Evolutionary conservation across 2,888 invertebrate species (phyloP).

Genomic region (Spilarctia lutea): DNA sequence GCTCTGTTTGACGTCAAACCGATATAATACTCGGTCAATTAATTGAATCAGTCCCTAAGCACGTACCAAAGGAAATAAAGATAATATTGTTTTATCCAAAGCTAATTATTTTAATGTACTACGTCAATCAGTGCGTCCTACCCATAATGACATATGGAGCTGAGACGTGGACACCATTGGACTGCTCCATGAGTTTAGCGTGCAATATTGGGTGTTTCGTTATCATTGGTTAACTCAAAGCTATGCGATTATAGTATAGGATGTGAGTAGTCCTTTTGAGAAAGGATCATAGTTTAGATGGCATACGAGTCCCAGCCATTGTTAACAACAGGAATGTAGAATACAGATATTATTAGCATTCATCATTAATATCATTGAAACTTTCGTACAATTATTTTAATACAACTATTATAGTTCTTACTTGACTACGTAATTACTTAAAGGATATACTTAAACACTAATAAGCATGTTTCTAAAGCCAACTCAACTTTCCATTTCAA

Average conservation of each 20-base stretch:
- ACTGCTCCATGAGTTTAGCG: too few species aligned
- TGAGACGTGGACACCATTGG: too few species aligned
- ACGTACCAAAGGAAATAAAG: conserved; percentile 7
- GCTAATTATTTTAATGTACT: conserved; percentile 1
- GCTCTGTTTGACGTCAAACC: conserved; percentile 16
- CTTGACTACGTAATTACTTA: background rate
- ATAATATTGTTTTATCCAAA: conserved; percentile 10
- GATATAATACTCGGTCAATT: conserved; percentile 13
- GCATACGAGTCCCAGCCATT: too few species aligned
- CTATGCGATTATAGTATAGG: too few species aligned
- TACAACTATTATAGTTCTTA: background rate
- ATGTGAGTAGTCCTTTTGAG: too few species aligned
- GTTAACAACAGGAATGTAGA: background rate
- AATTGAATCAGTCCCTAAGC: conserved; percentile 2
- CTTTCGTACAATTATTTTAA: background rate
- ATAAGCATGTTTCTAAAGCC: background rate
- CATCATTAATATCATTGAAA: too few species aligned
- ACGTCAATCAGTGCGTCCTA: background rate
- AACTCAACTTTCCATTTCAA: conserved; percentile 22
- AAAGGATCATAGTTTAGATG: too few species aligned
- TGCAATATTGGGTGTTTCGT: too few species aligned
- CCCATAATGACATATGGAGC: too few species aligned
- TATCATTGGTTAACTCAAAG: too few species aligned
- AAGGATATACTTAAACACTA: background rate
- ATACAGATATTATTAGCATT: too few species aligned